Evolutionary conservation across 2,113 vertebrate genomes (phyloP), one percentile per base, ranked within the genome.

Genomic region (Hydropotes inermis): DNA sequence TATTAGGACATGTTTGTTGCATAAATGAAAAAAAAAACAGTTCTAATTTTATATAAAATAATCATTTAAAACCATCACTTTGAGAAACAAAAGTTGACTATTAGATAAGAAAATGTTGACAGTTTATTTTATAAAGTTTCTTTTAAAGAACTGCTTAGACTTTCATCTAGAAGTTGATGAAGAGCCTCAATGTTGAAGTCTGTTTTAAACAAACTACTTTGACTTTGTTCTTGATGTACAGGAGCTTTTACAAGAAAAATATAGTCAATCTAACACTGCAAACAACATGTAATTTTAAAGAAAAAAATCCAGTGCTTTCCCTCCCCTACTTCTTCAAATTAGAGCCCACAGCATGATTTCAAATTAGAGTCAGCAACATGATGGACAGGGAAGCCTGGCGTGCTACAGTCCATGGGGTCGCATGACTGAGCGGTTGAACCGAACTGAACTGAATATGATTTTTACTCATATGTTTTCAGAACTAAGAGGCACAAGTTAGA

Each of bases 201-300:
- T 17, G 28, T 17, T 81, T 30, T 81, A 81, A 81, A 81, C 78
- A 81, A 81, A 52, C 45, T 81, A 81, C 47, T 82, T 55, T 92
- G 76, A 96, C 58, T 96, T 95, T 60, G 39, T 91, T 93, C 45
- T 86, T 84, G 93, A 16, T 19, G 7, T 87, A 64, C 12, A 91
- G 19, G 14, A 64, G 16, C 11, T 76, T 85, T 94, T 15, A 76
- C 7, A 58, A 86, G 52, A 94, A 92, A 89, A 97, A 60, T 23
- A 78, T 2, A 52, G 33, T 74, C 47, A 86, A 54, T 21, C 16
- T 57, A 86, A 91, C 10, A 64, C 28, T 89, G 25, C 19, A 93
- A 95, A 95, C 5, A 70, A 45, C 25, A 88, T 45, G 43, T 33
- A 87, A 94, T 81, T 85, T 97, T 39, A 36, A 81, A 70, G 16